Base-by-base conservation (phyloP, 2,797 vertebrate genomes). In the Graptemys geographica region DNA sequence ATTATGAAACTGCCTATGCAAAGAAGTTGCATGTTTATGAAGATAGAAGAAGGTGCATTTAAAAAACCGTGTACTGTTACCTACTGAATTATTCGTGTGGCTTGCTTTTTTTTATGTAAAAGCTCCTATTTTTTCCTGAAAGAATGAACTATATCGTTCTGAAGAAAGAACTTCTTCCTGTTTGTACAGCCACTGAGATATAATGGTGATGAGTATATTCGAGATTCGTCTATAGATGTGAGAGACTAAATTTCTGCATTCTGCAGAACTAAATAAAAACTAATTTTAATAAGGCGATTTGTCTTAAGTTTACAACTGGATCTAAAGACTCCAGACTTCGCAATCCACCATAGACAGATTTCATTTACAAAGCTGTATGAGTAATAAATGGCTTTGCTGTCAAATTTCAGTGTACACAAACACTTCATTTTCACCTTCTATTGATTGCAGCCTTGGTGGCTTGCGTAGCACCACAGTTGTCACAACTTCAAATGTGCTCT, bases 351-450 rank as follows among this genome's bases (percentile, higher is more conserved):
- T 72, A 94, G 88, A 74, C 62, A 94, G 79, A 90, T 96, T 95
- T 95, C 56, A 62, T 86, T 82, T 37, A 53, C 47, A 86, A 86
- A 86, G 55, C 65, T 81, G 19, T 86, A 89, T 97, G 90, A 97
- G 96, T 97, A 97, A 93, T 96, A 84, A 62, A 84, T 88, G 74
- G 25, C 84, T 95, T 92, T 87, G 59, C 82, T 96, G 82, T 92
- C 95, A 89, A 89, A 91, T 94, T 88, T 85, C 84, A 89, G 93
- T 33, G 91, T 44, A 79, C 41, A 81, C 88, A 95, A 93, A 92
- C 57, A 94, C 86, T 96, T 95, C 37, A 86, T 97, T 97, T 98
- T 96, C 83, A 84, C 81, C 89, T 92, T 86, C 89, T 81, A 96
- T 85, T 90, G 92, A 96, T 96, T 96, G 69, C 69, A 95, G 18